phyloP scores from a whole-genome alignment of 2,888 invertebrate genomes.

The Drosophila nigricruria region DNA sequence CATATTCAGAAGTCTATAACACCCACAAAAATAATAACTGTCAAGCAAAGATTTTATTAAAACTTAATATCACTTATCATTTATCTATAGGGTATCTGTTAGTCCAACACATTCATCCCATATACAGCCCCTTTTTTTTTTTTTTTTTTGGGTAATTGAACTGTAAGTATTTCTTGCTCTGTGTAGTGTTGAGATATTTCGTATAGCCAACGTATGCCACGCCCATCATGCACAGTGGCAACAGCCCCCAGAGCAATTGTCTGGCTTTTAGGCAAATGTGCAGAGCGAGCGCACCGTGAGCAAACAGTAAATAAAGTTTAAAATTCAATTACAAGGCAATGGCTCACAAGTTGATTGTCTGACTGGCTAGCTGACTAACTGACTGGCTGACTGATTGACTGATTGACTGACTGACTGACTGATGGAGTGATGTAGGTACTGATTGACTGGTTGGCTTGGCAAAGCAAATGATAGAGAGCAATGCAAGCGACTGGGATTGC shows the following conservation, averaged over 20 bases:
- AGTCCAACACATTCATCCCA: too few relatives aligned
- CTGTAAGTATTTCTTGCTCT: constrained; percentile 64
- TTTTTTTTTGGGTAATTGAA: constrained; percentile 67
- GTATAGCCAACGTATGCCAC: constrained; percentile 23
- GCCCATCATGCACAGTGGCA: constrained; percentile 23
- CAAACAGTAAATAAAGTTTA: constrained; percentile 79
- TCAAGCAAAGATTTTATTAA: background rate
- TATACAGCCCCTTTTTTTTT: background rate
- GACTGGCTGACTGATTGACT: constrained; percentile 15
- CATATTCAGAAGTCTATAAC: background rate
- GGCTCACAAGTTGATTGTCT: constrained; percentile 74
- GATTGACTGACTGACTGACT: constrained; percentile 15
- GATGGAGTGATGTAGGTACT: constrained; percentile 10
- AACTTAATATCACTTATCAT: background rate
- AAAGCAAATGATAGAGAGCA: constrained; percentile 63
- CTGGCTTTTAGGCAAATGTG: constrained; percentile 56
- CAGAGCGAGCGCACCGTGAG: constrained; percentile 38
- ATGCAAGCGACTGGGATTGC: constrained; percentile 50
- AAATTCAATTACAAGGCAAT: constrained; percentile 80
- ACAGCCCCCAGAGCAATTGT: constrained; percentile 47
- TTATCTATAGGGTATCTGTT: background rate
- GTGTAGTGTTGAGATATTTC: constrained; percentile 29
- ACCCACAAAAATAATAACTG: background rate
- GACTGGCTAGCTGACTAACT: constrained; percentile 31
- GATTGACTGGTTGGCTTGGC: constrained; percentile 37